phyloP scores from a whole-genome alignment of 2,888 invertebrate genomes.

The Oegoconia quadripuncta region DNA sequence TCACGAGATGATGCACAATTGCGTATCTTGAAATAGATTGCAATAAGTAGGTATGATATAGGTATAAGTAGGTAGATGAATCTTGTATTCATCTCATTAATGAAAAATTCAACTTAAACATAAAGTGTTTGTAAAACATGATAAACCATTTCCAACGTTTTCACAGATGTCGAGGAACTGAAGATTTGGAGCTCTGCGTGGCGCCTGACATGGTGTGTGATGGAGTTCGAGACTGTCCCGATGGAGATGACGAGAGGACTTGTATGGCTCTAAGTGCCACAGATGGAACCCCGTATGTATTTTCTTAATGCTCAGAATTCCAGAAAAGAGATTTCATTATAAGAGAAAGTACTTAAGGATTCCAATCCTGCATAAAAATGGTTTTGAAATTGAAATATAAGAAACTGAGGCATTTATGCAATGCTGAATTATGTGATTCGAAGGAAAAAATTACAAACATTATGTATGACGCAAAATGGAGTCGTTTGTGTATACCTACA shows the following conservation, averaged over 20 bases:
- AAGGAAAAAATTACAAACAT: no score
- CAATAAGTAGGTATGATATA: no score
- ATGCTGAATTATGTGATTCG: not conserved
- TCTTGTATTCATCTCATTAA: no score
- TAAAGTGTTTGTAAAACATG: not conserved
- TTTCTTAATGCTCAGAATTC: not conserved
- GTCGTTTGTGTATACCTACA: no score
- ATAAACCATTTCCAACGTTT: not conserved
- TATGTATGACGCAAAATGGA: not conserved
- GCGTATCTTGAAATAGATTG: no score
- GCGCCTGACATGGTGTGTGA: conserved; percentile 88
- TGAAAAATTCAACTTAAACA: no score
- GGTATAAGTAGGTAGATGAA: no score
- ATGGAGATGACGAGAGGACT: conserved; percentile 84
- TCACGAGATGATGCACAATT: no score
- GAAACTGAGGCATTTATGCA: not conserved
- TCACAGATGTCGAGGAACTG: conserved; percentile 49
- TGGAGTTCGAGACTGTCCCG: conserved; percentile 84
- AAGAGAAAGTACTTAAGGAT: no score
- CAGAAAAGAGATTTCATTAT: no score
- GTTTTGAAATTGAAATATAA: not conserved
- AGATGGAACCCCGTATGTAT: conserved; percentile 53
- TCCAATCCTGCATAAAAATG: no score
- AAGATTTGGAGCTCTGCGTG: conserved; percentile 76
- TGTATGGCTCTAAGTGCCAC: conserved; percentile 76